A percentile compares a stretch with the other conserved stretches of the same genome.
Conservation (phyloP, 2,113 vertebrate genomes). For the Istiophorus platypterus region DNA sequence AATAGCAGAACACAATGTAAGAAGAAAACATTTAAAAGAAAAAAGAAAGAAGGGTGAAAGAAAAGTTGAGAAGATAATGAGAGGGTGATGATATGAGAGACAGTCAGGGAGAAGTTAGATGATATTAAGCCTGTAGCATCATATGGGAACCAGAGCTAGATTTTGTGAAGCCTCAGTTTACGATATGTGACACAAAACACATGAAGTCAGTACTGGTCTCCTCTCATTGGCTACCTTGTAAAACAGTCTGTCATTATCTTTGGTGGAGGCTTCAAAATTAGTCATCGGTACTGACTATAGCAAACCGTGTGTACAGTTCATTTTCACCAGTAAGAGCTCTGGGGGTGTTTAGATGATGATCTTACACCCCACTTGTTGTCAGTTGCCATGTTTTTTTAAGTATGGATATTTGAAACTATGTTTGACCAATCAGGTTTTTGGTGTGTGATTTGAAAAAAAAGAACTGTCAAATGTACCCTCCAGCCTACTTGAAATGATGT, state of each 20-base stretch:
- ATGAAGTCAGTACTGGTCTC: neutral
- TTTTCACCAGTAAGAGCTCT: neutral
- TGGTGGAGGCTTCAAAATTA: neutral
- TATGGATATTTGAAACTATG: neutral
- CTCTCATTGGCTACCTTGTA: neutral
- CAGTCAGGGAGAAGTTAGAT: neutral
- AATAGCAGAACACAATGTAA: neutral
- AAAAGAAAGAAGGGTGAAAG: neutral
- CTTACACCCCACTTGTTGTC: neutral
- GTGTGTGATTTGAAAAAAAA: neutral
- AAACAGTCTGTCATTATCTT: slow-evolving; percentile 11
- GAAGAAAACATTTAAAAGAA: neutral
- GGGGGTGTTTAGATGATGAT: neutral
- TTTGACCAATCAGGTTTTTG: neutral
- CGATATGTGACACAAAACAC: neutral
- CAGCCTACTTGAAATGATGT: slow-evolving; percentile 9
- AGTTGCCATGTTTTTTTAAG: neutral
- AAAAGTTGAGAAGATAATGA: neutral
- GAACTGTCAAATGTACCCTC: neutral
- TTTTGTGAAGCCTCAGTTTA: neutral
- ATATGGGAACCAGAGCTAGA: neutral
- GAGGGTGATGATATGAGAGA: neutral
- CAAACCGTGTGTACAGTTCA: neutral
- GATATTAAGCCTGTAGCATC: neutral
- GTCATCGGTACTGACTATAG: neutral